Evolutionary conservation across 2,888 invertebrate species (phyloP).

Genomic region (Drosophila bunnanda): DNA sequence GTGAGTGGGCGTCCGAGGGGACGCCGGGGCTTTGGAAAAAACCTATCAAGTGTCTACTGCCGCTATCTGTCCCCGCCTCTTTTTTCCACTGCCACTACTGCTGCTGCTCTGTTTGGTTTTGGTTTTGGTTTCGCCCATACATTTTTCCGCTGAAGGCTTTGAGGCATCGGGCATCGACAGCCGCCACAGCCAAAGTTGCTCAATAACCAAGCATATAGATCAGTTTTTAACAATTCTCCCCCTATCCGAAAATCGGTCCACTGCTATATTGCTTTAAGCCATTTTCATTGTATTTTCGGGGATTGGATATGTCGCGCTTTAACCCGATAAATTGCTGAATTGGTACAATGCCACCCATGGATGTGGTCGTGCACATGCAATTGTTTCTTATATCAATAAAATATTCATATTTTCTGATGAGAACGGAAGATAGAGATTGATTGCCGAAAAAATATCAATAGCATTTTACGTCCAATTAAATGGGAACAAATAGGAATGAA

Average conservation of each 20-base stretch:
- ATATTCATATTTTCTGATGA: not conserved
- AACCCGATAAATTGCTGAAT: slow-evolving; percentile 45
- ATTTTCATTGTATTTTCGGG: slow-evolving; percentile 7
- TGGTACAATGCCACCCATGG: slow-evolving; percentile 8
- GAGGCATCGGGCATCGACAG: slow-evolving; percentile 34
- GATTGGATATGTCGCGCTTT: slow-evolving; percentile 32
- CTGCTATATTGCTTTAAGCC: slow-evolving; percentile 47
- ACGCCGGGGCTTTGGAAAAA: slow-evolving; percentile 50
- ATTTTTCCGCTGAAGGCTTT: slow-evolving; percentile 62
- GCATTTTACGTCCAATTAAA: not conserved
- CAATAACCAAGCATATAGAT: slow-evolving; percentile 68
- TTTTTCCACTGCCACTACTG: not conserved
- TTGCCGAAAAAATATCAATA: not conserved
- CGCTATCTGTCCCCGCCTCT: not conserved
- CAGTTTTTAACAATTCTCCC: slow-evolving; percentile 56
- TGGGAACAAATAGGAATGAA: not conserved
- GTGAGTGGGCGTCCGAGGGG: slow-evolving; percentile 33
- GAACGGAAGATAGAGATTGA: not conserved
- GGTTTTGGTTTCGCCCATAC: slow-evolving; percentile 41
- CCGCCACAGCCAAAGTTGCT: slow-evolving; percentile 54
- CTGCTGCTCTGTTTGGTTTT: slow-evolving; percentile 26
- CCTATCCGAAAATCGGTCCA: slow-evolving; percentile 3
- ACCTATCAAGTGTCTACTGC: slow-evolving; percentile 70
- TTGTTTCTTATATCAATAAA: slow-evolving; percentile 10
- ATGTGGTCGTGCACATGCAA: not conserved